These are phyloP conservation scores for Lithophane semibrunnea DNA, from an alignment of 2,888 invertebrate species.

Conservation along the genomic window DNA sequence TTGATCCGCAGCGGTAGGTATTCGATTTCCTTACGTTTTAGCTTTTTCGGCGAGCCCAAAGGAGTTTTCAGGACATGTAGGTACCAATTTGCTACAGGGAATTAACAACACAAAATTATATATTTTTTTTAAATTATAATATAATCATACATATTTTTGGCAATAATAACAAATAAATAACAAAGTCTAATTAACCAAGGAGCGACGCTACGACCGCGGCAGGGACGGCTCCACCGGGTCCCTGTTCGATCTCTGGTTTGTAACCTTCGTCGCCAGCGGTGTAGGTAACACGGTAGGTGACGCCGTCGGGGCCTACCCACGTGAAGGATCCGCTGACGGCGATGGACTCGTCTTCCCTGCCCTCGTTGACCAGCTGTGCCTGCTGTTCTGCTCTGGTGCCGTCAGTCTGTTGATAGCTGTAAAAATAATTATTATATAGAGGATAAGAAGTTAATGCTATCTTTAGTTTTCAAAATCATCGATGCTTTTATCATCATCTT, in stretches of 20 bases:
- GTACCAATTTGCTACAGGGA: neutral
- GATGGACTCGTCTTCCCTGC: conserved; percentile 70
- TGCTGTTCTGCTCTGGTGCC: conserved; percentile 83
- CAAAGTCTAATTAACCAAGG: conserved; percentile 55
- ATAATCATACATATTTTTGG: conserved; percentile 54
- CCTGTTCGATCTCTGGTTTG: conserved; percentile 77
- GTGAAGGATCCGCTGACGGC: conserved; percentile 80
- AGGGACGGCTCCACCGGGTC: conserved; percentile 66
- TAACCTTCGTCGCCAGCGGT: conserved; percentile 88
- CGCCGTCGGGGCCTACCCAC: conserved; percentile 84
- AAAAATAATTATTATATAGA: conserved; percentile 20
- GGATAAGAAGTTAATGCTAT: neutral
- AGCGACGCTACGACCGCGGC: conserved; percentile 61
- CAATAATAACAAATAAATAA: conserved; percentile 37
- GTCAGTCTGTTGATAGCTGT: conserved; percentile 84
- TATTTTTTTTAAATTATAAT: conserved; percentile 25
- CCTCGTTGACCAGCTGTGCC: conserved; percentile 78
- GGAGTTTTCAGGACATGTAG: neutral
- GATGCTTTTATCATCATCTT: neutral
- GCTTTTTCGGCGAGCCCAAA: neutral
- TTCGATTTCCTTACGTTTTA: neutral
- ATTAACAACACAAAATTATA: neutral
- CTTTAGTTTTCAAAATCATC: neutral
- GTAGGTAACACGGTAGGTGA: conserved; percentile 83
- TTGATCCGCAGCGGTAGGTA: neutral